phyloP scores from a whole-genome alignment of 2,113 vertebrate genomes.

The Noctilio leporinus region DNA sequence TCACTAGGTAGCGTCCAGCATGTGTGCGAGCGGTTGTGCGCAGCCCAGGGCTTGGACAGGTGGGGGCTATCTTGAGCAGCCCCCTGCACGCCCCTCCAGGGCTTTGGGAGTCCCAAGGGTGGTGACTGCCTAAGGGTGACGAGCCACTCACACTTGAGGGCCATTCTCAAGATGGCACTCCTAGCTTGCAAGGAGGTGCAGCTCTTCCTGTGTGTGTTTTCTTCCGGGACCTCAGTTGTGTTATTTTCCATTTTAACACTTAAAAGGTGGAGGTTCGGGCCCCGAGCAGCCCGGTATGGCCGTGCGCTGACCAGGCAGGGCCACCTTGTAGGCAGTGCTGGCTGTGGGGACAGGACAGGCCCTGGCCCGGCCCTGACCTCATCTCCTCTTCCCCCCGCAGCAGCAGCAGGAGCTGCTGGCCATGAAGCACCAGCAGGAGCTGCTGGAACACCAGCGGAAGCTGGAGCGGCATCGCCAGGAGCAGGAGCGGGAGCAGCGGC shows the following conservation, averaged over 20 bases:
- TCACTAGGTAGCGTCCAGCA: too few relatives aligned
- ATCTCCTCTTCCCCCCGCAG: constrained; percentile 71
- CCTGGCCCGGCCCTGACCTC: not conserved
- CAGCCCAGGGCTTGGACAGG: too few relatives aligned
- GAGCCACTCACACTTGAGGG: fast-evolving
- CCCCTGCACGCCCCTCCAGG: too few relatives aligned
- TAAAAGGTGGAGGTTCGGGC: too few relatives aligned
- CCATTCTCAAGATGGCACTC: too few relatives aligned
- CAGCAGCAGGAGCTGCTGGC: constrained; percentile 97
- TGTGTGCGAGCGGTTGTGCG: too few relatives aligned
- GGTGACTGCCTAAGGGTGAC: not conserved
- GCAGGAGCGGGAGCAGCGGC: constrained; percentile 96
- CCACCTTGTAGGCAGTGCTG: fast-evolving
- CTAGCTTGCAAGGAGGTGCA: fast-evolving
- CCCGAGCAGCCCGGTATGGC: fast-evolving
- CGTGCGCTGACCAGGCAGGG: fast-evolving
- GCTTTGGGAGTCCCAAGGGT: not conserved
- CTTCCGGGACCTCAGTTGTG: fast-evolving
- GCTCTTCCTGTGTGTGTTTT: not conserved
- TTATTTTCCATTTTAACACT: not conserved
- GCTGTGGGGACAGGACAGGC: not conserved
- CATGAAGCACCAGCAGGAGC: constrained; percentile 97
- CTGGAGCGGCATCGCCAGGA: constrained; percentile 94
- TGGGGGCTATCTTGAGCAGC: too few relatives aligned
- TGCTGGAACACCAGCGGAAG: constrained; percentile 96